Base-by-base conservation (phyloP, 1,140 invertebrate genomes). In the Helicoverpa armigera region DNA sequence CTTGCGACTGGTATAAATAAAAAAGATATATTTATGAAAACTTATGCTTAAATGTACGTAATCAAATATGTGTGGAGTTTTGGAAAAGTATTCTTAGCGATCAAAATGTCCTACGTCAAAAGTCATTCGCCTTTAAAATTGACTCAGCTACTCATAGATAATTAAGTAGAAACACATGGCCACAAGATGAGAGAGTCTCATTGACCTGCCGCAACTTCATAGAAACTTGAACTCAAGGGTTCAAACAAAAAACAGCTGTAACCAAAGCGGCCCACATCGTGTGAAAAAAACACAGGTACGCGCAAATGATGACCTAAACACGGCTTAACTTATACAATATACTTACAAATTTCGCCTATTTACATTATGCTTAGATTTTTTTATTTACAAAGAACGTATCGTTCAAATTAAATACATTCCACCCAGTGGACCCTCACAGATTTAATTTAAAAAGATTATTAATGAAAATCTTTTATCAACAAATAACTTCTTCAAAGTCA, bases 151-250 rank as follows among this genome's bases (percentile, higher is more conserved):
- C 29, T 10, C 63, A 4, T 31, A 35, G 48, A 9, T 2, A 23
- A 73, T 65, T 69, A 82, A 82, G 75, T 78, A 69, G 56, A 16
- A 72, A 78, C 81, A 82, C 73, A 70, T 82, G 81, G 67, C 50
- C 50, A 54, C 58, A 65, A 56, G 10, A 73, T 79, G 81, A 56
- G 23, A 60, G 56, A 53, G 16, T 9, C 51, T 74, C 35, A 63
- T 54, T 73, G 58, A 77, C 75, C 61, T 7, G 69, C 16, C 23
- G 48, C 14, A 73, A 60, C 58, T 56, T 60, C n/a, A 51, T 14
- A 72, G 16, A 56, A 72, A 51, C 54, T 63, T 70, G 31, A 70
- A 79, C 50, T 76, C 54, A 78, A 72, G 23, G 29, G 73, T 63
- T 67, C 61, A 35, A 67, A 14, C 29, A 53, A 78, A 60, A 67